Conservation (phyloP, 1,140 invertebrate genomes). For the Bacillus rossius region DNA sequence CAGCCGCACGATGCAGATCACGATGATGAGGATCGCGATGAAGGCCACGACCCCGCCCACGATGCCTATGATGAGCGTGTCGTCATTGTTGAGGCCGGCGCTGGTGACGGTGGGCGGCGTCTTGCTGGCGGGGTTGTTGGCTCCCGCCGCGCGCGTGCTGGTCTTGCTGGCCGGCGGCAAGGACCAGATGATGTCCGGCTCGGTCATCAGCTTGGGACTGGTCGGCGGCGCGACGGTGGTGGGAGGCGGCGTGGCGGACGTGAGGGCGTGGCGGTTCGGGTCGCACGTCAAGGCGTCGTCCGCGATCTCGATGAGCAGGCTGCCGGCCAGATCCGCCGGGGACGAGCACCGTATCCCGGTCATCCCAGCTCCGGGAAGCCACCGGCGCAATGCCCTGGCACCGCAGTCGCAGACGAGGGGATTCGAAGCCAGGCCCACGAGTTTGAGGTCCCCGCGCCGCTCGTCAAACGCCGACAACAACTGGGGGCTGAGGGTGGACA, state of each 20-base stretch:
- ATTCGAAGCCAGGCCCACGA: conserved; percentile 67
- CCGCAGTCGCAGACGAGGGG: conserved; percentile 83
- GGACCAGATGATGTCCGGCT: conserved; percentile 85
- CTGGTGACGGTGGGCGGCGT: conserved; percentile 43
- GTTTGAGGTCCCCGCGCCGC: conserved; percentile 60
- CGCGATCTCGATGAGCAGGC: conserved; percentile 62
- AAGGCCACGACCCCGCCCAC: conserved; percentile 87
- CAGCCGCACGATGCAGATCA: conserved; percentile 76
- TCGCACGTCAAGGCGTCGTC: conserved; percentile 77
- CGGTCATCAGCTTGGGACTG: conserved; percentile 41
- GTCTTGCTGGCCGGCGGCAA: conserved; percentile 51
- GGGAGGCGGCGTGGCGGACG: conserved; percentile 44
- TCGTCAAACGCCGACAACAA: conserved; percentile 74
- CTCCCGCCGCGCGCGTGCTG: neutral
- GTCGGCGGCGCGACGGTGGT: conserved; percentile 43
- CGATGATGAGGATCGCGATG: conserved; percentile 79
- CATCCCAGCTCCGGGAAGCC: conserved; percentile 54
- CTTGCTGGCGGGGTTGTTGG: conserved; percentile 35
- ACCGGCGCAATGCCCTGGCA: conserved; percentile 66
- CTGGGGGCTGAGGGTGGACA: conserved; percentile 67
- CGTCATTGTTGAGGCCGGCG: conserved; percentile 59
- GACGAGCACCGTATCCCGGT: conserved; percentile 55
- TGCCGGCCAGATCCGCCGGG: conserved; percentile 61
- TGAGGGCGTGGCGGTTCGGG: conserved; percentile 41
- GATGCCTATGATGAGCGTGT: conserved; percentile 87